phyloP scores from a whole-genome alignment of 1,140 invertebrate species.

The Plectrocnemia conspersa region DNA sequence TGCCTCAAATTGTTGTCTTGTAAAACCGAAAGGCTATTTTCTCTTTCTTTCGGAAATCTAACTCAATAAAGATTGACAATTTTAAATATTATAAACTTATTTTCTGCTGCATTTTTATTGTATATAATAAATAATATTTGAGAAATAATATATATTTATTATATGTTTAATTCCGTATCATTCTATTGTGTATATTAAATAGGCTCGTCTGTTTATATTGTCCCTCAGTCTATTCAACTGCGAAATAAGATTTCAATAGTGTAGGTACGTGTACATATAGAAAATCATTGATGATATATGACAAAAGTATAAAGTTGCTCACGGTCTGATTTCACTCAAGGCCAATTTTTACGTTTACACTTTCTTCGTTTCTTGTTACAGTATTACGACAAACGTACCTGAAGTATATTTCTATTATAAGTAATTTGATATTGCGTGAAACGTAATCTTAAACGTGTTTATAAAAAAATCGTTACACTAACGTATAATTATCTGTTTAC shows the following conservation, averaged over 20 bases:
- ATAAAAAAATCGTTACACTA: too few relatives aligned
- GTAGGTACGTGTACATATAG: neutral
- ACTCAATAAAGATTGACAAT: neutral
- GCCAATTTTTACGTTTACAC: neutral
- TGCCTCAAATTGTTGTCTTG: too few relatives aligned
- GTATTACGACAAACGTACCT: too few relatives aligned
- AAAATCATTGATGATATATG: neutral
- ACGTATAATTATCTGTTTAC: too few relatives aligned
- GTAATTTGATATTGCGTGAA: too few relatives aligned
- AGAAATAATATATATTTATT: neutral
- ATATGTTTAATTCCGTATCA: neutral
- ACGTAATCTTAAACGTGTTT: too few relatives aligned
- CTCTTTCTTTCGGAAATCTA: too few relatives aligned
- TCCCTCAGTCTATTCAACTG: too few relatives aligned
- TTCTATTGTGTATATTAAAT: neutral
- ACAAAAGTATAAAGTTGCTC: neutral
- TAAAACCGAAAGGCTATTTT: too few relatives aligned
- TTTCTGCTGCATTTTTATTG: neutral
- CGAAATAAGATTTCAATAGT: constrained; percentile 3
- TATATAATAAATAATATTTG: neutral
- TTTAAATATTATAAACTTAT: neutral
- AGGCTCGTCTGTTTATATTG: too few relatives aligned
- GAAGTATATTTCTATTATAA: too few relatives aligned
- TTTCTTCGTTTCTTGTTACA: neutral
- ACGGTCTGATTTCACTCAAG: neutral